phyloP scores from a whole-genome alignment of 2,888 invertebrate species.

The Epinotia nisella region DNA sequence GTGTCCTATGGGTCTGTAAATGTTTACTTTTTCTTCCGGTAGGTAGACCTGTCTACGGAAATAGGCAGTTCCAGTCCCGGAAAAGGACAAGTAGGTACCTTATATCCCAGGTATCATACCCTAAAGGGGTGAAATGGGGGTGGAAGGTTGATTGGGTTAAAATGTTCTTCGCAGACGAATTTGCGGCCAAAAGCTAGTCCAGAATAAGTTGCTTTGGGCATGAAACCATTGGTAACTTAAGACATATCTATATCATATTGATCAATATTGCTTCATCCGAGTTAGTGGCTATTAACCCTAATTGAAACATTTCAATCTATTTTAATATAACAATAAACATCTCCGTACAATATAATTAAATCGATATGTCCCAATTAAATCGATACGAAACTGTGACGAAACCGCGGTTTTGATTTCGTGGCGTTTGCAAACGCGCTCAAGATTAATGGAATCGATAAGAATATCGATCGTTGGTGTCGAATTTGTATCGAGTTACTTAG shows the following conservation, averaged over 20 bases:
- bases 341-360: slow-evolving; percentile 65
- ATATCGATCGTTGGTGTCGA: slow-evolving; percentile 56
- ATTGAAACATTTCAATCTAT: slow-evolving; percentile 47
- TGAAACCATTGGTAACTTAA: neutral
- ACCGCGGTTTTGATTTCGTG: slow-evolving; percentile 59
- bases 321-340: slow-evolving; percentile 36
- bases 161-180: too few species aligned
- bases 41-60: too few species aligned
- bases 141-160: too few species aligned
- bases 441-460: slow-evolving; percentile 72
- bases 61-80: too few species aligned
- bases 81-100: too few species aligned
- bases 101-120: too few species aligned
- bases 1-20: too few species aligned
- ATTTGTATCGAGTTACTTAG: slow-evolving; percentile 30
- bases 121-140: too few species aligned
- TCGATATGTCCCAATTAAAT: slow-evolving; percentile 70
- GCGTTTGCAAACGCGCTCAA: slow-evolving; percentile 48
- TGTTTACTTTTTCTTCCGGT: too few species aligned
- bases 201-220: too few species aligned
- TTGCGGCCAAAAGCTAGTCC: neutral
- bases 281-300: slow-evolving; percentile 45
- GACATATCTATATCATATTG: neutral
- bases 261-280: slow-evolving; percentile 11
- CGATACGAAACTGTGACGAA: slow-evolving; percentile 68